A percentile compares a stretch with the other conserved stretches of the same genome.
These are phyloP conservation scores for Pteropus alecto DNA, from an alignment of 2,113 vertebrate genomes.

Conservation along the genomic window DNA sequence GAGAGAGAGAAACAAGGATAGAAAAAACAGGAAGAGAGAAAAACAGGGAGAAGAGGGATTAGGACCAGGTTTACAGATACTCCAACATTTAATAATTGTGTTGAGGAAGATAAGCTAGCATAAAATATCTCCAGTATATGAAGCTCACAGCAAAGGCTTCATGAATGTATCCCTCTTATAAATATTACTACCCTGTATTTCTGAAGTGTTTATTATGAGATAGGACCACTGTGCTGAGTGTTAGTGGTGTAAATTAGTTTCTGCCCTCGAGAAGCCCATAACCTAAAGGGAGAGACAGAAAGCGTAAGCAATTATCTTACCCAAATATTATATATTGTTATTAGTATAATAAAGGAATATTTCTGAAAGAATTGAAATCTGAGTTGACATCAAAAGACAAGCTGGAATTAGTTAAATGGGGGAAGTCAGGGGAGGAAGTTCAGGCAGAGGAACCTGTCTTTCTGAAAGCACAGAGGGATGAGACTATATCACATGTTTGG, in stretches of 20 bases:
- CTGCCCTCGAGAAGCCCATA: not conserved
- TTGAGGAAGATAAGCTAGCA: not conserved
- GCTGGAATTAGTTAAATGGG: not conserved
- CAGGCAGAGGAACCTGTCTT: not conserved
- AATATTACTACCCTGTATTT: not conserved
- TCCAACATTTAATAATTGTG: not conserved
- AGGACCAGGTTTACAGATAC: not conserved
- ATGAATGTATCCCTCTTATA: not conserved
- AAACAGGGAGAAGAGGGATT: not conserved
- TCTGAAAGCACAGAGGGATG: not conserved
- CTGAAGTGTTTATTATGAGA: conserved; percentile 3
- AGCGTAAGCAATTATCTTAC: not conserved
- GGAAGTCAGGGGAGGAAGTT: not conserved
- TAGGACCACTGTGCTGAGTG: not conserved
- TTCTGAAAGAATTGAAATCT: conserved; percentile 5
- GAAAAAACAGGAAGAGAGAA: not conserved
- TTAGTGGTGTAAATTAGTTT: not conserved
- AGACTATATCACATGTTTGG: not conserved
- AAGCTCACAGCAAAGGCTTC: not conserved
- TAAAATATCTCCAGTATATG: conserved; percentile 12
- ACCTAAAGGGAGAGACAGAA: not conserved
- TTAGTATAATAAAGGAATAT: not conserved
- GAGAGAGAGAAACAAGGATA: too few relatives aligned
- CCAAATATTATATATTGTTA: not conserved
- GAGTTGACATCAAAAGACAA: not conserved